Conservation (phyloP, 1,140 invertebrate genomes). For the Ephestia elutella region DNA sequence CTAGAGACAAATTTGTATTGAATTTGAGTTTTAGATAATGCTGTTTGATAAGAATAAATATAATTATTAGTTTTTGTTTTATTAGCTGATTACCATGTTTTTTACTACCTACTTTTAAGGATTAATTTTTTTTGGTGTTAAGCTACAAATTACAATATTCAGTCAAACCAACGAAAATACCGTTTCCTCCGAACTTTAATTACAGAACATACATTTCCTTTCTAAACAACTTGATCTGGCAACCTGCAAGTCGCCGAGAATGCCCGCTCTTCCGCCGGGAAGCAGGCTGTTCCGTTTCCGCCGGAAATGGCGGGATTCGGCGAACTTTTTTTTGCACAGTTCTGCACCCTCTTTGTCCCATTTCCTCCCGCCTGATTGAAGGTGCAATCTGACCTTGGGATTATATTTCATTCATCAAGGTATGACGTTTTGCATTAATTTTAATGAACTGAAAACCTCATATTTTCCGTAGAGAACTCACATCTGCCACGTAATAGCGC, state of each 20-base stretch:
- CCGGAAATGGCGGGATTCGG: slow-evolving; percentile 52
- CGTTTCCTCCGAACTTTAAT: too few relatives aligned
- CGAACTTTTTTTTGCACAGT: slow-evolving; percentile 29
- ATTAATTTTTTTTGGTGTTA: too few relatives aligned
- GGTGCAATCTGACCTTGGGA: slow-evolving; percentile 62
- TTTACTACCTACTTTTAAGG: too few relatives aligned
- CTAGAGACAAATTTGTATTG: too few relatives aligned
- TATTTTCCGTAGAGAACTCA: too few relatives aligned
- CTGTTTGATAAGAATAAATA: too few relatives aligned
- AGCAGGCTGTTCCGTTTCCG: slow-evolving; percentile 60
- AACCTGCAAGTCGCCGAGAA: slow-evolving; percentile 57
- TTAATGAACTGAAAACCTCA: not conserved
- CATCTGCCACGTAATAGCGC: too few relatives aligned
- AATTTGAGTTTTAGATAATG: too few relatives aligned
- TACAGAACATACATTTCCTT: not conserved
- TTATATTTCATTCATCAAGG: slow-evolving; percentile 38
- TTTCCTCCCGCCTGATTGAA: slow-evolving; percentile 44
- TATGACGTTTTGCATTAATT: not conserved
- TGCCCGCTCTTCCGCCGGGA: slow-evolving; percentile 33
- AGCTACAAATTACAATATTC: too few relatives aligned
- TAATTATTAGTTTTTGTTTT: too few relatives aligned
- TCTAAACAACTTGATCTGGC: slow-evolving; percentile 17
- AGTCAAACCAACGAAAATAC: too few relatives aligned
- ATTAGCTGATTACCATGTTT: too few relatives aligned
- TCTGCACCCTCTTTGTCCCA: slow-evolving; percentile 33